Evolutionary conservation across 2,888 invertebrate species (phyloP).

Genomic region (Embidobia sp.): DNA sequence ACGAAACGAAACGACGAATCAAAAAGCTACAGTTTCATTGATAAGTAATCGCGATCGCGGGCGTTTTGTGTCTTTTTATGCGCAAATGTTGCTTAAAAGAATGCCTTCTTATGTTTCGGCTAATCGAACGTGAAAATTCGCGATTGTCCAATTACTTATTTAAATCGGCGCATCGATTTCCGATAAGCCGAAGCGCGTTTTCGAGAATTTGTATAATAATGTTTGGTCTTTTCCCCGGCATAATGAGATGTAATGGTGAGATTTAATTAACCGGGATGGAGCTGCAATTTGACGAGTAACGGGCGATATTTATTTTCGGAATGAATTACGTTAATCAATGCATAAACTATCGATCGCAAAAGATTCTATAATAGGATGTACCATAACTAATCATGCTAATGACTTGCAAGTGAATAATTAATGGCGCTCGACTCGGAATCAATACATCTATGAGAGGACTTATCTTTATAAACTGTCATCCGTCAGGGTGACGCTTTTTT

Average conservation of each 20-base stretch:
- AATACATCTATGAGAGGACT: conserved; percentile 21
- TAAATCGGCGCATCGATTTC: no score
- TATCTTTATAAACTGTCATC: conserved; percentile 37
- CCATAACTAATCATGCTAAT: conserved; percentile 50
- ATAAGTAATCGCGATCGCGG: no score
- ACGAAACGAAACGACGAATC: no score
- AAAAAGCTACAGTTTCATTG: no score
- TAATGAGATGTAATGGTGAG: neutral
- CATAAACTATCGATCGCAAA: conserved; percentile 27
- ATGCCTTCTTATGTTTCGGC: no score
- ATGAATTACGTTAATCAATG: conserved; percentile 15
- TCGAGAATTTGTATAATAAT: no score
- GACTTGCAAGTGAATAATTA: conserved; percentile 48
- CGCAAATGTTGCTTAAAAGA: no score
- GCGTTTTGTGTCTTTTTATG: no score
- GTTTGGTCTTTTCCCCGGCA: no score
- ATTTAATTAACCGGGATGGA: neutral
- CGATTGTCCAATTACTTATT: no score
- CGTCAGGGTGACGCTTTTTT: conserved; percentile 23
- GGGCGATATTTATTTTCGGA: neutral
- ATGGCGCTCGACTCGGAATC: conserved; percentile 14
- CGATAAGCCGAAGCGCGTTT: no score
- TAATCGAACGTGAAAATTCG: no score
- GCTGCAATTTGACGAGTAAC: neutral
- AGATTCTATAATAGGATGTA: conserved; percentile 24